phyloP scores from a whole-genome alignment of 2,797 vertebrate species.

The Gambelia wislizenii region DNA sequence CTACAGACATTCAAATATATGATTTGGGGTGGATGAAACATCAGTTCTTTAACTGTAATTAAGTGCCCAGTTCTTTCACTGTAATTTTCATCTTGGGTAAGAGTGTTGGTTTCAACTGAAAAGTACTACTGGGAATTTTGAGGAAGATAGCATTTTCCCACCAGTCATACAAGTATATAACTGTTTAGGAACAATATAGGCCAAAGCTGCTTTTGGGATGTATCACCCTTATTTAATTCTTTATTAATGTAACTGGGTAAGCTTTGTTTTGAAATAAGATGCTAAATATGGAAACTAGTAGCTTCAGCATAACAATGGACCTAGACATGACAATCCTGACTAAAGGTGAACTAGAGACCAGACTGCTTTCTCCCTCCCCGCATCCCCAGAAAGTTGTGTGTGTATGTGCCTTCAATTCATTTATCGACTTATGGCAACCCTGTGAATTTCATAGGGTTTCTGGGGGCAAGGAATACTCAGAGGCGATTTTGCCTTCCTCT shows the following conservation, averaged over 20 bases:
- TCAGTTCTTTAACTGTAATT: background rate
- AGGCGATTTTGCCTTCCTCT: no score
- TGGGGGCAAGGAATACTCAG: no score
- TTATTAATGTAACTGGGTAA: background rate
- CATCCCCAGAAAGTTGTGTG: no score
- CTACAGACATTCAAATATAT: background rate
- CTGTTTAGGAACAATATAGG: background rate
- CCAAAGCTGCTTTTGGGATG: background rate
- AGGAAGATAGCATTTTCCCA: background rate
- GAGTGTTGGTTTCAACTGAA: background rate
- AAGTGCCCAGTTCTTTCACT: background rate
- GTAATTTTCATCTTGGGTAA: background rate
- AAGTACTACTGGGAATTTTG: background rate
- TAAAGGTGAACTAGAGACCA: background rate
- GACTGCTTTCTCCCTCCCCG: background rate
- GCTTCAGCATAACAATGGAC: background rate
- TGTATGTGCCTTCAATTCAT: no score
- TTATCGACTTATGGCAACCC: no score
- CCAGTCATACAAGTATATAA: background rate
- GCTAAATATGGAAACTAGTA: background rate
- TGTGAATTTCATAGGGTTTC: no score
- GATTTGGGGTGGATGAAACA: background rate
- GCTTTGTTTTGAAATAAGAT: background rate
- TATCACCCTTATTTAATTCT: background rate
- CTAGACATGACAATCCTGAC: background rate